Percentiles rank a stretch among this genome's conserved stretches.
Conservation (phyloP, 2,113 vertebrate species). For the Cynocephalus volans region DNA sequence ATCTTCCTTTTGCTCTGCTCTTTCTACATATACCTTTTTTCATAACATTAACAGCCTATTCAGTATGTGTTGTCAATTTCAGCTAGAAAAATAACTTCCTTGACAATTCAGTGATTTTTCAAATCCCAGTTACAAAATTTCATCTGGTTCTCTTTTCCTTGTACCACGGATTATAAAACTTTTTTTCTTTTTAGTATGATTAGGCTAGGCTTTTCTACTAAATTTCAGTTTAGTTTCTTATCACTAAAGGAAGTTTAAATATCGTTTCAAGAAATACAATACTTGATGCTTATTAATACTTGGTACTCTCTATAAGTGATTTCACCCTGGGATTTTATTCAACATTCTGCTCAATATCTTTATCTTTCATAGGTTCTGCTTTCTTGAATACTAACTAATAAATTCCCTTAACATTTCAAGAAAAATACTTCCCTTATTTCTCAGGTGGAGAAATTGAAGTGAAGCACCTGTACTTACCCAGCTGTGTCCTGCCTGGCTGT, state of each 20-base stretch:
- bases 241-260: not conserved
- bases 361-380: not conserved
- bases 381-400: conserved; percentile 34
- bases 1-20: not conserved
- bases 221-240: conserved; percentile 41
- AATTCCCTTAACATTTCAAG: not conserved
- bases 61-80: not conserved
- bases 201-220: not conserved
- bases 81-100: conserved; percentile 49
- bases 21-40: not conserved
- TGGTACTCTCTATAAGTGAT: not conserved
- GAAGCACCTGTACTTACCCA: too few relatives aligned
- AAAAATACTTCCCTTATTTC: not conserved
- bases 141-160: conserved; percentile 15
- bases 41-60: not conserved
- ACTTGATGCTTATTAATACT: not conserved
- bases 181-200: not conserved
- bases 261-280: not conserved
- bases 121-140: not conserved
- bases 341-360: not conserved
- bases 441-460: not conserved
- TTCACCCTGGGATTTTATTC: not conserved
- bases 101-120: not conserved
- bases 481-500: too few relatives aligned
- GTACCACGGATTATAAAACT: not conserved